phyloP scores from a whole-genome alignment of 2,888 invertebrate species.

The Linnaemya tessellans region DNA sequence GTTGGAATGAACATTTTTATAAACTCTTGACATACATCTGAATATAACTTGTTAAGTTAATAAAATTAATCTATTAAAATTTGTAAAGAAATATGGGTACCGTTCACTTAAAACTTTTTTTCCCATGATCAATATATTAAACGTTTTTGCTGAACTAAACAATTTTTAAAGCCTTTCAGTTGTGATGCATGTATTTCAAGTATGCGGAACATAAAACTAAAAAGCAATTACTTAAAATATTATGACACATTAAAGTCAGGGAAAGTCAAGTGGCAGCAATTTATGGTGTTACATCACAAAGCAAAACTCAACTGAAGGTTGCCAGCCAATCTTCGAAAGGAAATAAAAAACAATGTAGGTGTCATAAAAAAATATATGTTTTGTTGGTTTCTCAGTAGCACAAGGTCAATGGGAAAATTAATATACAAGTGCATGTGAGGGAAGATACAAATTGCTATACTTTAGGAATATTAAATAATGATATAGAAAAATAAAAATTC shows the following conservation, averaged over 20 bases:
- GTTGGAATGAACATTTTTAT: too few relatives aligned
- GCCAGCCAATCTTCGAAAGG: neutral
- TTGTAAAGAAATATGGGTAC: too few relatives aligned
- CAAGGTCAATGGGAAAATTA: neutral
- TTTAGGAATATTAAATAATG: neutral
- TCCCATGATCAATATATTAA: too few relatives aligned
- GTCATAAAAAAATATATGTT: too few relatives aligned
- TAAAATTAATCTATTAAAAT: too few relatives aligned
- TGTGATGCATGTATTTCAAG: neutral
- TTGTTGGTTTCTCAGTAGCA: neutral
- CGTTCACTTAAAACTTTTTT: too few relatives aligned
- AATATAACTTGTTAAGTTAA: too few relatives aligned
- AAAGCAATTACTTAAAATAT: constrained; percentile 51
- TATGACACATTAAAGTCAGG: constrained; percentile 47
- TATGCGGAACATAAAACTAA: constrained; percentile 15
- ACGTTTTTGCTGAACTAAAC: neutral
- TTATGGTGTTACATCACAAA: constrained; percentile 44
- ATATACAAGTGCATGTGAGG: neutral
- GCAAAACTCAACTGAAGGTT: constrained; percentile 5
- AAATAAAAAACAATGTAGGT: neutral
- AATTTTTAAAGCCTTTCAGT: neutral
- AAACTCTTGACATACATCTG: too few relatives aligned
- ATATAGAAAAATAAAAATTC: too few relatives aligned
- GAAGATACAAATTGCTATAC: neutral
- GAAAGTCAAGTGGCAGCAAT: constrained; percentile 51